Evolutionary conservation across 2,113 vertebrate genomes (phyloP), one percentile per base, ranked within the genome.

Genomic region (Rhinolophus ferrumequinum): DNA sequence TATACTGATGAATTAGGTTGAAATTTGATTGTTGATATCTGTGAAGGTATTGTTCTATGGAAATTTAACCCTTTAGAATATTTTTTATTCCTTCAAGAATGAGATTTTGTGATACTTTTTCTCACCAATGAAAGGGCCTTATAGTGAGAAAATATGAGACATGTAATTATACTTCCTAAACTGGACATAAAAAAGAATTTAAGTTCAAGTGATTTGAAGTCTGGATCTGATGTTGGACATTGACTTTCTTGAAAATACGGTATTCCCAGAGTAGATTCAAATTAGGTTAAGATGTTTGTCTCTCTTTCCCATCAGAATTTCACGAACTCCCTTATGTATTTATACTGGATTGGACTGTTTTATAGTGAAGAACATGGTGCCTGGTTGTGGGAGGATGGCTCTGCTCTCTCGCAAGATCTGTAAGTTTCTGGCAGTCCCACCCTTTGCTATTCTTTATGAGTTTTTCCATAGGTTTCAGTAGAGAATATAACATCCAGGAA

Each of bases 341-440:
- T 41, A 90, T 97, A 90, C 72, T 98, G 97, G 97, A 90, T 70
- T 84, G 97, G 87, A 21, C 47, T 92, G 24, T 38, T 2, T 15
- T 97, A 80, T 2, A 13, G 4, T 66, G 3, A 89, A 54, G 24
- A 89, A 12, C 9, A 0, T 2, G 0, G 0, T 1, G 1, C 28
- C 62, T 98, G 97, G 97, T 1, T 92, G 2, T 96, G 94, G 97
- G 73, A 92, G 19, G 18, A 96, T 66, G 90, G 84, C 22, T 95
- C 90, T 38, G 3, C 4, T 58, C 3, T 62, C 7, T 80, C 58
- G 6, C 35, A 1, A 66, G 21, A 92, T 54, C 14, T 90, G 97
- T 98, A 80, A 93, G 97, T 96, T 80, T 75, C 44, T 83, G 75
- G 15, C 0, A 12, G 4, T 50, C 70, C 10, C 56, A 14, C 4